Evolutionary conservation across 1,140 invertebrate species (phyloP).

Genomic region (Grapholita molesta): DNA sequence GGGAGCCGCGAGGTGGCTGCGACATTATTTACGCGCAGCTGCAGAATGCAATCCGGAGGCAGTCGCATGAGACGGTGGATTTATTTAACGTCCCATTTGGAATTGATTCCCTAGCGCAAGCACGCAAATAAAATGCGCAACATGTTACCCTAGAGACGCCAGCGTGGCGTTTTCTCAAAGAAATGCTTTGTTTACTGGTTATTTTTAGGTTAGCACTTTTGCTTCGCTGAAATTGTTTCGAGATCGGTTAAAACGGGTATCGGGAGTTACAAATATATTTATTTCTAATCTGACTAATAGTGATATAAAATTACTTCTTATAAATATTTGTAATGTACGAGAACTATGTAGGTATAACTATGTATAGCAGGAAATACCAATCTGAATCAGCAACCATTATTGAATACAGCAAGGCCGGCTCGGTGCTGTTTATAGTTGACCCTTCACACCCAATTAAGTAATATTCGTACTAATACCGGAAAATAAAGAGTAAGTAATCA

Average conservation of each 20-base stretch:
- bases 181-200: neutral
- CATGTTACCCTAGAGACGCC: conserved; percentile 11
- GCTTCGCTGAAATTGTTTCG: neutral
- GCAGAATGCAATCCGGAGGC: conserved; percentile 40
- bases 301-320: too few species aligned
- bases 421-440: neutral
- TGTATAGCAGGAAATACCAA: neutral
- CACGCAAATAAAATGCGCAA: conserved; percentile 22
- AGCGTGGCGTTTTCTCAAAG: neutral
- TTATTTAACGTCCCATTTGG: conserved; percentile 36
- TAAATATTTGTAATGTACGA: too few species aligned
- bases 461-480: neutral
- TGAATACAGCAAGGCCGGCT: neutral
- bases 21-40: conserved; percentile 34
- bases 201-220: neutral
- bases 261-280: too few species aligned
- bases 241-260: neutral
- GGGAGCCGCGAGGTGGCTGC: neutral
- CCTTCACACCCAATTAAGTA: neutral
- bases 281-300: too few species aligned
- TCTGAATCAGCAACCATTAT: neutral
- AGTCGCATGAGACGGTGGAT: conserved; percentile 33
- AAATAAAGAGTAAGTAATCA: neutral
- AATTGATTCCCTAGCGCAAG: conserved; percentile 36
- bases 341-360: neutral